Evolutionary conservation across 2,888 invertebrate species (phyloP).

Genomic region (Apamea monoglypha): DNA sequence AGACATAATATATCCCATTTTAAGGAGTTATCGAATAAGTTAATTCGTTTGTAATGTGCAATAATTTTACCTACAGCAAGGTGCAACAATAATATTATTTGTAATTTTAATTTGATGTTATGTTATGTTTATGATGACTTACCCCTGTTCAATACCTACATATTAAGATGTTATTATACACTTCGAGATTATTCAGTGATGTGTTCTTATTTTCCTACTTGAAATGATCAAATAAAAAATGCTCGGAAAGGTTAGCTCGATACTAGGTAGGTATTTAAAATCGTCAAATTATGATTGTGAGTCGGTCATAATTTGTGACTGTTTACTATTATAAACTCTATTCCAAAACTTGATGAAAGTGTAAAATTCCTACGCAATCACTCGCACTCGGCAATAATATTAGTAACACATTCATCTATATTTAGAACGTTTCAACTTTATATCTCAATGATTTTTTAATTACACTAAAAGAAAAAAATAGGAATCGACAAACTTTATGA

Average conservation of each 20-base stretch:
- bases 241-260: not conserved
- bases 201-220: not conserved
- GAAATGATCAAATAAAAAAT: not conserved
- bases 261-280: not conserved
- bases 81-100: conserved; percentile 10
- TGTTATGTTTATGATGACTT: not conserved
- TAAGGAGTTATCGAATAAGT: conserved; percentile 97
- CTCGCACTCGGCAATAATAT: not conserved
- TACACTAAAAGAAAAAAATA: no score
- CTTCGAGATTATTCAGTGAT: not conserved
- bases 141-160: not conserved
- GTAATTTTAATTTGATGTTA: not conserved
- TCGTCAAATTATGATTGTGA: not conserved
- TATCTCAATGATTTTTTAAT: no score
- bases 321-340: not conserved
- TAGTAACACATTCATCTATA: not conserved
- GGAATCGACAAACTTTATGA: no score
- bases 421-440: no score
- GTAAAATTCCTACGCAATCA: not conserved
- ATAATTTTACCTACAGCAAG: not conserved
- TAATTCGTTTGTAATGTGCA: conserved; percentile 17
- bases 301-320: not conserved
- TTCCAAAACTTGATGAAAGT: not conserved
- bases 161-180: not conserved
- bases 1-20: conserved; percentile 98